phyloP scores from a whole-genome alignment of 2,888 invertebrate genomes.

The Colletes collaris region DNA sequence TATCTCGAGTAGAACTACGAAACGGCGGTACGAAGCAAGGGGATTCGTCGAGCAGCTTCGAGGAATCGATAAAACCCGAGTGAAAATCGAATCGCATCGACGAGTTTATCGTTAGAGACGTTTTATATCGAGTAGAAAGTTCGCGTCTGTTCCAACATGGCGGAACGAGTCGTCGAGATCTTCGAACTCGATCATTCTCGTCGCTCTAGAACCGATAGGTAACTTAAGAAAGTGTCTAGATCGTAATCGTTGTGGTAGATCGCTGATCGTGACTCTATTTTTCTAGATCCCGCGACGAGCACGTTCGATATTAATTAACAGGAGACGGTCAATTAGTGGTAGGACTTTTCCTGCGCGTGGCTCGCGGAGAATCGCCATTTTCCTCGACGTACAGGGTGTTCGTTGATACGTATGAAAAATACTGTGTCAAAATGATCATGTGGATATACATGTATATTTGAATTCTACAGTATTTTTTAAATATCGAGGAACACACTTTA shows the following conservation, averaged over 20 bases:
- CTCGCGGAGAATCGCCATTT: slow-evolving; percentile 1
- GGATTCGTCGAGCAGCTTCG: not conserved
- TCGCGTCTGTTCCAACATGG: not conserved
- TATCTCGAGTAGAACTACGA: not conserved
- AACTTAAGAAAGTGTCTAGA: slow-evolving; percentile 49
- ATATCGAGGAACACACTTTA: no score
- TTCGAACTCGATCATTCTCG: slow-evolving; percentile 19
- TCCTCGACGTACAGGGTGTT: not conserved
- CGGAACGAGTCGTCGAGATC: no score
- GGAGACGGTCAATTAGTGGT: slow-evolving; percentile 20
- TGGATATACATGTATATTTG: no score
- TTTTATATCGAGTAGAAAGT: not conserved
- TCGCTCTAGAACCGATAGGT: slow-evolving; percentile 43
- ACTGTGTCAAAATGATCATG: no score
- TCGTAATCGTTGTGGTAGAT: slow-evolving; percentile 53
- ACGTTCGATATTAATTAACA: slow-evolving; percentile 31
- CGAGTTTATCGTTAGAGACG: not conserved
- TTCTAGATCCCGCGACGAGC: slow-evolving; percentile 48
- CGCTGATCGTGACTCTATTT: slow-evolving; percentile 53
- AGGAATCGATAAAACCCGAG: not conserved
- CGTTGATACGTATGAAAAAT: no score
- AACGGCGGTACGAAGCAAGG: not conserved
- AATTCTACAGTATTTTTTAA: no score
- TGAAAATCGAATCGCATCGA: not conserved
- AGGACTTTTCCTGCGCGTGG: slow-evolving; percentile 30